Conservation (phyloP, 2,797 vertebrate genomes). For the Periophthalmus magnuspinnatus region DNA sequence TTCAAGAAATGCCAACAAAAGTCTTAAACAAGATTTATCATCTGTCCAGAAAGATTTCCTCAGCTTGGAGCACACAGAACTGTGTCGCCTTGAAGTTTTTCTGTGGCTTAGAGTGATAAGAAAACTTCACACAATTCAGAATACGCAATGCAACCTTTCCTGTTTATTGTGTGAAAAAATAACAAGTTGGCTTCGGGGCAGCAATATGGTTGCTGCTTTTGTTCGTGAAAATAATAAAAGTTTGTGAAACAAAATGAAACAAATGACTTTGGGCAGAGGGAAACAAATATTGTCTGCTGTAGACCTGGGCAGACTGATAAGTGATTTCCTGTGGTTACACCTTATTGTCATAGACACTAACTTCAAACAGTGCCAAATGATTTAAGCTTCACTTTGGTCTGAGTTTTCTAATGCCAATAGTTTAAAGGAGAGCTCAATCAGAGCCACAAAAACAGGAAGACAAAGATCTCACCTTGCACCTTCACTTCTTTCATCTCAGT, state of each 20-base stretch:
- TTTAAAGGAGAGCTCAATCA: constrained; percentile 49
- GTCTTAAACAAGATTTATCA: constrained; percentile 27
- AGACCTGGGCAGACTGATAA: constrained; percentile 62
- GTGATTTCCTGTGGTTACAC: constrained; percentile 66
- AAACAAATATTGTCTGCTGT: constrained; percentile 60
- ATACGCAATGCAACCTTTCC: constrained; percentile 63
- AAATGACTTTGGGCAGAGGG: constrained; percentile 63
- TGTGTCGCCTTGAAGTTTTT: constrained; percentile 42
- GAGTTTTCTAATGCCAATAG: constrained; percentile 36
- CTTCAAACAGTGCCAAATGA: constrained; percentile 59
- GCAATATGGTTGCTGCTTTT: constrained; percentile 60
- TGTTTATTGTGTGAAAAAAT: constrained; percentile 74
- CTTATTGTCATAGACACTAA: constrained; percentile 55
- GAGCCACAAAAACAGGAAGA: constrained; percentile 71
- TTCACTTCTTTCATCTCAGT: constrained; percentile 70
- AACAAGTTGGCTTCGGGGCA: constrained; percentile 42
- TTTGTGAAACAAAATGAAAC: constrained; percentile 63
- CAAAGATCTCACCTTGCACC: constrained; percentile 67
- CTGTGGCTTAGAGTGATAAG: constrained; percentile 62
- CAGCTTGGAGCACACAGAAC: constrained; percentile 26
- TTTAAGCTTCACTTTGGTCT: constrained; percentile 48
- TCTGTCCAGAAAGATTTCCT: constrained; percentile 22
- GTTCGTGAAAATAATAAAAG: constrained; percentile 71
- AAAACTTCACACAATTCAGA: constrained; percentile 70
- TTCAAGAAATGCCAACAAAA: constrained; percentile 18